Percentiles rank a stretch among this genome's conserved stretches.
Conservation (phyloP, 2,888 invertebrate species). For the Himalopsyche anomala region DNA sequence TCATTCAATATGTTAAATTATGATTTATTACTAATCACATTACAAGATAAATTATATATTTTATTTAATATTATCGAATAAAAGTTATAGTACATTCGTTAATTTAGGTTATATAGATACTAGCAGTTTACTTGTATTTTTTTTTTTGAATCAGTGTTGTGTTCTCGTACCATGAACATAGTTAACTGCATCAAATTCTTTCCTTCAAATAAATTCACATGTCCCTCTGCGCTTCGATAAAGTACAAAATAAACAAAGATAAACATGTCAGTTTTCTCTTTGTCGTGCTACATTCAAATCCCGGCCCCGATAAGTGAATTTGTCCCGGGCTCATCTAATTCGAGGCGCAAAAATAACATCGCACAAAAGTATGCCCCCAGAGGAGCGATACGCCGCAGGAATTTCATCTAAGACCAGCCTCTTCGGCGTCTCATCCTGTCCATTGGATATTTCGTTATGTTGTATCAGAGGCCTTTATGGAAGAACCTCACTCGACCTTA, state of each 20-base stretch:
- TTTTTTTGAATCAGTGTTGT: no score
- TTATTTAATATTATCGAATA: no score
- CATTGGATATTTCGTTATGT: slow-evolving; percentile 38
- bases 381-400: slow-evolving; percentile 33
- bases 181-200: no score
- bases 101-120: no score
- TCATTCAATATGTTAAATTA: no score
- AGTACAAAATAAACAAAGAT: slow-evolving; percentile 31
- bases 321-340: slow-evolving; percentile 34
- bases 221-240: background rate
- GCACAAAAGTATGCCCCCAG: slow-evolving; percentile 22
- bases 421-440: slow-evolving; percentile 32
- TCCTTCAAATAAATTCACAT: no score
- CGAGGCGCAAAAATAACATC: slow-evolving; percentile 38
- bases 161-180: no score
- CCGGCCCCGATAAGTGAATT: slow-evolving; percentile 29
- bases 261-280: slow-evolving; percentile 27
- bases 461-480: slow-evolving; percentile 41
- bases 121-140: no score
- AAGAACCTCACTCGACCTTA: slow-evolving; percentile 32
- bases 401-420: slow-evolving; percentile 40
- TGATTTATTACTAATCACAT: no score
- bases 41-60: no score
- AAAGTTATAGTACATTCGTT: no score
- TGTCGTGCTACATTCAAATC: slow-evolving; percentile 32